A percentile compares a stretch with the other conserved stretches of the same genome.
phyloP scores from a whole-genome alignment of 2,113 vertebrate genomes.

The Gasterosteus nipponicus region DNA sequence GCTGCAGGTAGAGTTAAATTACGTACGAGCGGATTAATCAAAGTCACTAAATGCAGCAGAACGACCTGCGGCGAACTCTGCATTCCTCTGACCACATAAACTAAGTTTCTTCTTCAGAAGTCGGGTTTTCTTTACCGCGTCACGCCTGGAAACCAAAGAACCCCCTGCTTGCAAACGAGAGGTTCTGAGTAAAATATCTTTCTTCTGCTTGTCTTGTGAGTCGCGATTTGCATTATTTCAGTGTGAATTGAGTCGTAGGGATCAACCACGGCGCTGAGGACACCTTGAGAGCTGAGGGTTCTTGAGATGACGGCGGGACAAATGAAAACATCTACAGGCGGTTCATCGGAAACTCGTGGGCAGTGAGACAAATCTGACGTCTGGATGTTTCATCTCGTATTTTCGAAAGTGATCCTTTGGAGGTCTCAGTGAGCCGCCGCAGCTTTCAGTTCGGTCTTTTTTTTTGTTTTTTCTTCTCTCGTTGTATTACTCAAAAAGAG shows the following conservation, averaged over 20 bases:
- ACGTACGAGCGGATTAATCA: too few relatives aligned
- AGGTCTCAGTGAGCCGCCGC: conserved; percentile 1
- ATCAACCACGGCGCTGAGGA: too few relatives aligned
- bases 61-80: too few relatives aligned
- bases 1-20: too few relatives aligned
- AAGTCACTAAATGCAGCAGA: too few relatives aligned
- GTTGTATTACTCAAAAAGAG: background rate
- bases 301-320: background rate
- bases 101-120: background rate
- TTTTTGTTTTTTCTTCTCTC: background rate
- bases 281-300: background rate
- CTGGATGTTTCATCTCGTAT: background rate
- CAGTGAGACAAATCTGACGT: background rate
- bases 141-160: background rate
- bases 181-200: background rate
- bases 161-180: background rate
- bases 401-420: background rate
- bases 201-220: background rate
- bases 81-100: background rate
- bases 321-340: background rate
- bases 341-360: background rate
- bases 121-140: background rate
- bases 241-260: too few relatives aligned
- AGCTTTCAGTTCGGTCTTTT: background rate
- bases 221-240: too few relatives aligned